A percentile compares a stretch with the other conserved stretches of the same genome.
Evolutionary conservation across 1,140 invertebrate species (phyloP).

Genomic region (Drosophila busckii): DNA sequence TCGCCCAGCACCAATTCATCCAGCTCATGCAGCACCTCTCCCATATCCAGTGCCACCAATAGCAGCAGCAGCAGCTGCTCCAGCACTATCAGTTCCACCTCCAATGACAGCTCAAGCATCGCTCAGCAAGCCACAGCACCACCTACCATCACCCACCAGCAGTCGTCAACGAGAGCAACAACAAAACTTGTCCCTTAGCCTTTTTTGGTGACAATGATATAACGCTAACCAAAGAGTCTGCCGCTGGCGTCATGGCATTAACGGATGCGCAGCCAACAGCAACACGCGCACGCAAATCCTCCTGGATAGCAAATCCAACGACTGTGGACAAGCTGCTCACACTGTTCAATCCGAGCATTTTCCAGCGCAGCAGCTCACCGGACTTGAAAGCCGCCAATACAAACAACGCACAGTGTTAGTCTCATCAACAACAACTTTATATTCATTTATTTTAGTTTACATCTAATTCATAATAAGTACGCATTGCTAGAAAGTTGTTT

Average conservation of each 20-base stretch:
- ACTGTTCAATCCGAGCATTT: conserved; percentile 81
- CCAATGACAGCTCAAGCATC: conserved; percentile 19
- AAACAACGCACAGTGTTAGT: conserved; percentile 53
- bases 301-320: conserved; percentile 81
- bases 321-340: conserved; percentile 81
- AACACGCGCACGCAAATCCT: conserved; percentile 80
- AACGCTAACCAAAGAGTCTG: conserved; percentile 68
- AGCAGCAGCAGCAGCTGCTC: conserved; percentile 20
- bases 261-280: conserved; percentile 34
- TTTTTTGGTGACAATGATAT: conserved; percentile 74
- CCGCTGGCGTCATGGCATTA: conserved; percentile 46
- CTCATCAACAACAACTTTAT: neutral
- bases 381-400: conserved; percentile 42
- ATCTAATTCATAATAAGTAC: no score
- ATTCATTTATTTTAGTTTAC: neutral
- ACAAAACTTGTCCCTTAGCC: conserved; percentile 60
- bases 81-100: conserved; percentile 14
- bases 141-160: neutral
- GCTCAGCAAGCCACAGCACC: neutral
- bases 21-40: conserved; percentile 58
- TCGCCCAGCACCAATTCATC: conserved; percentile 43
- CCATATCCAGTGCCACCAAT: conserved; percentile 20
- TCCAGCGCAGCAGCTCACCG: conserved; percentile 77
- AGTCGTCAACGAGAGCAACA: no score
- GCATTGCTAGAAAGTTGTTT: no score